Evolutionary conservation across 2,797 vertebrate genomes (phyloP).

Genomic region (Helostoma temminkii): DNA sequence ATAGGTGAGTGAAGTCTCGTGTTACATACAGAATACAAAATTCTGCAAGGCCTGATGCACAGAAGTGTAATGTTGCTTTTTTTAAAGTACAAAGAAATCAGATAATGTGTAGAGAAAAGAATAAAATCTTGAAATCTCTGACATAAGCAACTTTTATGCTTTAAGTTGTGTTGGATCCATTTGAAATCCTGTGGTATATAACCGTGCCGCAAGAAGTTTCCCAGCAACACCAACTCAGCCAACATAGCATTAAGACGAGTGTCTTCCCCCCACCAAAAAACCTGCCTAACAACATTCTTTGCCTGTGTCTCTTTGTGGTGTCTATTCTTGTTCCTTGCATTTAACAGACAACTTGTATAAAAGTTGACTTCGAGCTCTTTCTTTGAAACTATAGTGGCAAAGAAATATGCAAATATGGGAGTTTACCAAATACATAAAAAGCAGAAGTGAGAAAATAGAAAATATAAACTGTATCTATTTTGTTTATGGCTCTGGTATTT

Average conservation of each 20-base stretch:
- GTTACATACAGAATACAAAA: slow-evolving; percentile 23
- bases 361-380: no score
- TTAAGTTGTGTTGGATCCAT: not conserved
- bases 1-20: slow-evolving; percentile 1
- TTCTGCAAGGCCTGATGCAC: slow-evolving; percentile 5
- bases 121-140: slow-evolving; percentile 7
- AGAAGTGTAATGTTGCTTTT: not conserved
- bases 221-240: not conserved
- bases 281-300: slow-evolving; percentile 42
- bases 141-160: slow-evolving; percentile 1
- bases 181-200: not conserved
- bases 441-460: slow-evolving; percentile 31
- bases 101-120: slow-evolving; percentile 8
- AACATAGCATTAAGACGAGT: no score
- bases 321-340: not conserved
- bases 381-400: no score
- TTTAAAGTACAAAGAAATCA: slow-evolving; percentile 21
- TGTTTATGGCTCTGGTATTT: not conserved
- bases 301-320: no score
- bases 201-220: not conserved
- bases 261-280: no score
- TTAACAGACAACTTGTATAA: not conserved
- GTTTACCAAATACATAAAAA: not conserved
- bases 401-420: slow-evolving; percentile 9
- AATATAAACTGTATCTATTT: not conserved